These are phyloP conservation scores for Tenrec ecaudatus DNA, from an alignment of 2,113 vertebrate species.

Conservation along the genomic window DNA sequence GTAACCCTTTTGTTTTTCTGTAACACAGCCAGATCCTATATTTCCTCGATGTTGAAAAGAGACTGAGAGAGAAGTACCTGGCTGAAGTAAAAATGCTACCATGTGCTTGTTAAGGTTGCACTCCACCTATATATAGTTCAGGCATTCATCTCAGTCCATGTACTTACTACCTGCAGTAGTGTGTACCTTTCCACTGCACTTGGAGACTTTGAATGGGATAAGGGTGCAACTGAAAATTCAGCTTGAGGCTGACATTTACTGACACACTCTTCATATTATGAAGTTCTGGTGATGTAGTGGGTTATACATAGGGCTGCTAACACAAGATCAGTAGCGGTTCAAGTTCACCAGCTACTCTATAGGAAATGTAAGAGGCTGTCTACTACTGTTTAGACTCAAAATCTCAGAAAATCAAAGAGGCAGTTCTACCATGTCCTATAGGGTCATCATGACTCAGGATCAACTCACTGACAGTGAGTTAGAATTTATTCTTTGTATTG, in stretches of 20 bases:
- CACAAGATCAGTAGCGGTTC: too few species aligned
- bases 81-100: not conserved
- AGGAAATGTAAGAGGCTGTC: too few species aligned
- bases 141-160: not conserved
- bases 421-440: too few species aligned
- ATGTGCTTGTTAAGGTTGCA: not conserved
- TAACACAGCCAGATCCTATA: not conserved
- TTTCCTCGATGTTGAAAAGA: not conserved
- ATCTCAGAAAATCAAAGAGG: too few species aligned
- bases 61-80: not conserved
- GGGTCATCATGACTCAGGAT: too few species aligned
- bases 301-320: too few species aligned
- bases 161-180: not conserved
- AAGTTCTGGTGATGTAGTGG: too few species aligned
- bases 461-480: too few species aligned
- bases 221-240: accelerated
- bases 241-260: not conserved
- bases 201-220: not conserved
- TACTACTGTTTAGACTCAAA: too few species aligned
- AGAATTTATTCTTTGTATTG: not conserved
- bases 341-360: too few species aligned
- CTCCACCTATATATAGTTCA: accelerated
- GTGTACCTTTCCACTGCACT: too few species aligned
- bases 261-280: not conserved
- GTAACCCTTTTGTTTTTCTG: not conserved